phyloP scores from a whole-genome alignment of 2,888 invertebrate genomes.

The Harpalus rufipes region DNA sequence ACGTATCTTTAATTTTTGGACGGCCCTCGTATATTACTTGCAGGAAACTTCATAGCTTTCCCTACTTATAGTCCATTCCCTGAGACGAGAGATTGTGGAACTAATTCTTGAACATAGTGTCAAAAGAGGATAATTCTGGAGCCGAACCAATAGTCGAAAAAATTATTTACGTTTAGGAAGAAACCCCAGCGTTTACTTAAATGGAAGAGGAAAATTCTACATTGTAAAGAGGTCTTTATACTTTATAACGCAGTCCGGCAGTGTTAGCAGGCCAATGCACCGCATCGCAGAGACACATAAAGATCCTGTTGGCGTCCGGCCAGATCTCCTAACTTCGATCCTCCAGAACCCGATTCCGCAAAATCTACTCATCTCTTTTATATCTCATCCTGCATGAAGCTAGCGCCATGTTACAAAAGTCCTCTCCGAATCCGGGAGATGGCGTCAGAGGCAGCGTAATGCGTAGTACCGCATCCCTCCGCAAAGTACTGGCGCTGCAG shows the following conservation, averaged over 20 bases:
- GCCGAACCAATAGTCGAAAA: too few species aligned
- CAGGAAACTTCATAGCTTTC: too few species aligned
- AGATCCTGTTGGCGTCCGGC: slow-evolving; percentile 45
- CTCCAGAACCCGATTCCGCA: slow-evolving; percentile 8
- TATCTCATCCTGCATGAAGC: not conserved
- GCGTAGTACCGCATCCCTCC: slow-evolving; percentile 48
- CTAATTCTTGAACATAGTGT: too few species aligned
- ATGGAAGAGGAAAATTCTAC: slow-evolving; percentile 3
- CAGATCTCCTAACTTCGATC: slow-evolving; percentile 31
- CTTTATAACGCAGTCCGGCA: slow-evolving; percentile 39
- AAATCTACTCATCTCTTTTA: not conserved
- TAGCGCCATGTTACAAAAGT: not conserved
- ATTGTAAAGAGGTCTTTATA: slow-evolving; percentile 44
- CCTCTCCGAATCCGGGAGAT: slow-evolving; percentile 17
- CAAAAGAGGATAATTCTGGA: too few species aligned
- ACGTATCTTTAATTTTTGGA: too few species aligned
- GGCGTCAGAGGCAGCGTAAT: slow-evolving; percentile 43
- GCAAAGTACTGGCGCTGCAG: slow-evolving; percentile 28
- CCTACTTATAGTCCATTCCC: too few species aligned
- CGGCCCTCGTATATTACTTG: too few species aligned
- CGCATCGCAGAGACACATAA: slow-evolving; percentile 50
- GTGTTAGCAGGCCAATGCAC: slow-evolving; percentile 58
- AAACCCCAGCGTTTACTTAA: slow-evolving; percentile 29
- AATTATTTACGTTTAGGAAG: not conserved
- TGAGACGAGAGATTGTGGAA: too few species aligned